These are phyloP conservation scores for Climacteris rufus DNA, from an alignment of 2,113 vertebrate species.

Conservation along the genomic window DNA sequence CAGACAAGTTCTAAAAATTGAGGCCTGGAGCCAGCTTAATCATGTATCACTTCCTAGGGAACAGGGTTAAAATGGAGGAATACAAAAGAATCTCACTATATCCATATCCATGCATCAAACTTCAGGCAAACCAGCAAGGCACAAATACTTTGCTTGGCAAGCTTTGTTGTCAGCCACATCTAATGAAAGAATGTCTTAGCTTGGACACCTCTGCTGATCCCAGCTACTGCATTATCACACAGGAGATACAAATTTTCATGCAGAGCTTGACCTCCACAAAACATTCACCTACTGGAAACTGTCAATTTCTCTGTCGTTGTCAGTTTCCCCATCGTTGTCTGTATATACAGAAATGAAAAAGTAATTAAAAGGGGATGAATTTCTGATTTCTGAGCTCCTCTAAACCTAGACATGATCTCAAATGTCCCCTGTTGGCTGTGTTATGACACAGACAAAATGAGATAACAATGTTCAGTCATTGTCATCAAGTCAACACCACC, in stretches of 20 bases:
- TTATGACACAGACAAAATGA: not conserved
- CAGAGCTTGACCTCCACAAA: not conserved
- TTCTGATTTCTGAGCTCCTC: not conserved
- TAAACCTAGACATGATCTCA: not conserved
- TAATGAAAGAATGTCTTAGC: not conserved
- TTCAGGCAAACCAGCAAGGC: not conserved
- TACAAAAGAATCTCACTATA: not conserved
- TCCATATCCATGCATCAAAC: not conserved
- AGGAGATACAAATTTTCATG: not conserved
- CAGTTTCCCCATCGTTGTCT: too few relatives aligned
- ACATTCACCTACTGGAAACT: not conserved
- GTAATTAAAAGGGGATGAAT: not conserved
- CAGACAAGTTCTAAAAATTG: not conserved
- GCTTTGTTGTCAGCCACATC: not conserved
- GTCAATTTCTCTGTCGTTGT: too few relatives aligned
- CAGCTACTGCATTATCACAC: not conserved
- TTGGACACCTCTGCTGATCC: not conserved
- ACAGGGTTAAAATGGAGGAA: not conserved
- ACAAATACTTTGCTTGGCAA: not conserved
- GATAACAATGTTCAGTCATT: not conserved
- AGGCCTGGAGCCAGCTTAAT: not conserved
- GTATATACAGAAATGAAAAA: not conserved
- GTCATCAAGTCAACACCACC: not conserved
- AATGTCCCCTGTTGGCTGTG: not conserved
- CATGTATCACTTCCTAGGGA: accelerated